Percentiles rank a stretch among this genome's conserved stretches.
Conservation (phyloP, 2,113 vertebrate genomes). For the Toxotes chatareus region DNA sequence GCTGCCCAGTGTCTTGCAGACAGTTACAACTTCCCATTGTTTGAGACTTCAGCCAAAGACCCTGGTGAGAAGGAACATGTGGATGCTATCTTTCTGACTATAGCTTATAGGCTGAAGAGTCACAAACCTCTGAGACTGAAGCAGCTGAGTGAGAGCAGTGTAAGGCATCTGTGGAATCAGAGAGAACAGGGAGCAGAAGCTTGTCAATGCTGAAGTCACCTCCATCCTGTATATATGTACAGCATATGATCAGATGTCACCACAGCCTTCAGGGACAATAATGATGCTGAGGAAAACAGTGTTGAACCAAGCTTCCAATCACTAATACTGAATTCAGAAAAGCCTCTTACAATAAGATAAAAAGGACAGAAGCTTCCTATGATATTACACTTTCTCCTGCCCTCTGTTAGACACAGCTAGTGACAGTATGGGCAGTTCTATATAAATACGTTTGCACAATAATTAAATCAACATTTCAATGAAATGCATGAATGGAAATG, state of each 20-base stretch:
- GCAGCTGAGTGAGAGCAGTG: constrained; percentile 69
- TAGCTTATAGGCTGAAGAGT: constrained; percentile 84
- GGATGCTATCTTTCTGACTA: constrained; percentile 84
- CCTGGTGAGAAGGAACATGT: constrained; percentile 82
- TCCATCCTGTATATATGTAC: not conserved
- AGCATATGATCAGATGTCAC: not conserved
- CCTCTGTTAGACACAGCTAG: constrained; percentile 1
- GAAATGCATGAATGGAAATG: constrained; percentile 53
- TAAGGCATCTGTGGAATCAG: constrained; percentile 59
- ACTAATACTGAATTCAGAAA: constrained; percentile 5
- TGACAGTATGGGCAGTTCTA: not conserved
- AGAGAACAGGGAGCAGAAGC: constrained; percentile 45
- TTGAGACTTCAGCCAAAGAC: constrained; percentile 85
- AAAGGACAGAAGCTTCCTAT: constrained; percentile 12
- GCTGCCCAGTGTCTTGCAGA: constrained; percentile 81
- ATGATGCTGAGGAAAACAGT: constrained; percentile 7
- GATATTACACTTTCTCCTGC: constrained; percentile 12
- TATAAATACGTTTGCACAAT: constrained; percentile 33
- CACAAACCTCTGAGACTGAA: constrained; percentile 84
- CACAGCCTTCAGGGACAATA: not conserved
- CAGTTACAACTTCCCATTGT: constrained; percentile 82
- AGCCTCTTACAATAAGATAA: not conserved
- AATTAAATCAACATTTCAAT: constrained; percentile 47
- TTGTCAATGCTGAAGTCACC: constrained; percentile 72
- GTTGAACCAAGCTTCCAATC: not conserved